Conservation (phyloP, 2,113 vertebrate species). For the Corapipo altera region DNA sequence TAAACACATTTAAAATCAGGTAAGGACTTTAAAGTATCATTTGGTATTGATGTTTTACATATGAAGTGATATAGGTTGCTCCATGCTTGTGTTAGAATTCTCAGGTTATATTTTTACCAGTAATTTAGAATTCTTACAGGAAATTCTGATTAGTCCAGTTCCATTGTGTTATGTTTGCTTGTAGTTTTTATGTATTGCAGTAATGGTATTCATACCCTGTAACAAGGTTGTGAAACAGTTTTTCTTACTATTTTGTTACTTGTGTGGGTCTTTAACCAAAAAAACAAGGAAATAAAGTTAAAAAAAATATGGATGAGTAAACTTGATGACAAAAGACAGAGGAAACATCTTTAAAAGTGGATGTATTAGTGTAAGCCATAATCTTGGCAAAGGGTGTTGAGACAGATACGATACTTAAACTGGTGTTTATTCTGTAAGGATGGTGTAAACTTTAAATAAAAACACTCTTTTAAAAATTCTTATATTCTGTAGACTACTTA, state of each 20-base stretch:
- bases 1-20: constrained; percentile 87
- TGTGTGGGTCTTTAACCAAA: not conserved
- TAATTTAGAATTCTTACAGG: not conserved
- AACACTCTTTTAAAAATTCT: not conserved
- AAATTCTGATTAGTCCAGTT: not conserved
- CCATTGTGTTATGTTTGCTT: not conserved
- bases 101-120: not conserved
- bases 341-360: not conserved
- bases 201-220: not conserved
- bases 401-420: not conserved
- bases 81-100: not conserved
- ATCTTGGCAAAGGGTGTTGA: not conserved
- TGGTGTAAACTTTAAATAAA: not conserved
- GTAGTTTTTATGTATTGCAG: not conserved
- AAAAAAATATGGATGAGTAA: not conserved
- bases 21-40: constrained; percentile 36
- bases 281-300: not conserved
- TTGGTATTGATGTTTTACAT: not conserved
- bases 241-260: not conserved
- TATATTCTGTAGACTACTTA: not conserved
- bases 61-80: not conserved
- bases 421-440: not conserved
- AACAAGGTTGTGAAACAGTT: not conserved
- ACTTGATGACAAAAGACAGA: not conserved
- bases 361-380: not conserved